These are phyloP conservation scores for Sycophila sp. DNA, from an alignment of 1,140 invertebrate genomes.

Conservation along the genomic window DNA sequence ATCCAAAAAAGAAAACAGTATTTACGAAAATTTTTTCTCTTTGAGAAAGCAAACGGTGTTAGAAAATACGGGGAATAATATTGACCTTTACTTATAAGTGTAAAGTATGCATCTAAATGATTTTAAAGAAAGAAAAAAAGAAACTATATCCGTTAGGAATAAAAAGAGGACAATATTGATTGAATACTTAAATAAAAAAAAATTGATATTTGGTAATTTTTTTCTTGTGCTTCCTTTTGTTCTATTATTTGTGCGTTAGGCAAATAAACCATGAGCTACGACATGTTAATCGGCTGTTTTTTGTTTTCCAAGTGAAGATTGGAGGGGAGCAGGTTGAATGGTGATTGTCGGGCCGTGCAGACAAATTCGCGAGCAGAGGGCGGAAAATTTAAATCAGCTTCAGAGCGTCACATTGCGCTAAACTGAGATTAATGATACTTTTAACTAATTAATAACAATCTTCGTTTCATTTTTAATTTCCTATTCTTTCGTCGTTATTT, in stretches of 20 bases:
- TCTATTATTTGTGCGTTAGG: conserved; percentile 63
- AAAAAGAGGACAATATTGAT: too few relatives aligned
- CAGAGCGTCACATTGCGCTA: conserved; percentile 64
- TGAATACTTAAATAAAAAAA: too few relatives aligned
- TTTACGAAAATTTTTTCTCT: too few relatives aligned
- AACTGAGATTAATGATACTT: conserved; percentile 65
- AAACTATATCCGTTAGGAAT: too few relatives aligned
- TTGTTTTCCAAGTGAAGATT: conserved; percentile 44
- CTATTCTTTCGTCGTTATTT: too few relatives aligned
- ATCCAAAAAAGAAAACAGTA: too few relatives aligned
- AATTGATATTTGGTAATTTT: too few relatives aligned
- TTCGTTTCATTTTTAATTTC: background rate
- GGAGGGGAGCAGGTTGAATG: background rate
- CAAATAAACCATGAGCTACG: conserved; percentile 56
- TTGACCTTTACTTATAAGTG: too few relatives aligned
- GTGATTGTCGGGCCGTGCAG: background rate
- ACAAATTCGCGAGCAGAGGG: conserved; percentile 6
- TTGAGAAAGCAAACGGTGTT: too few relatives aligned
- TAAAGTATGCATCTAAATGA: too few relatives aligned
- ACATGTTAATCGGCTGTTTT: conserved; percentile 58
- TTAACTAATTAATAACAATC: conserved; percentile 60
- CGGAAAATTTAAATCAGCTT: conserved; percentile 64
- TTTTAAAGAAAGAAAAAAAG: too few relatives aligned
- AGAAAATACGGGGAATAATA: too few relatives aligned
- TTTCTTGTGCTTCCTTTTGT: conserved; percentile 29